phyloP scores from a whole-genome alignment of 2,888 invertebrate species.

The Dolichopus griseipennis region DNA sequence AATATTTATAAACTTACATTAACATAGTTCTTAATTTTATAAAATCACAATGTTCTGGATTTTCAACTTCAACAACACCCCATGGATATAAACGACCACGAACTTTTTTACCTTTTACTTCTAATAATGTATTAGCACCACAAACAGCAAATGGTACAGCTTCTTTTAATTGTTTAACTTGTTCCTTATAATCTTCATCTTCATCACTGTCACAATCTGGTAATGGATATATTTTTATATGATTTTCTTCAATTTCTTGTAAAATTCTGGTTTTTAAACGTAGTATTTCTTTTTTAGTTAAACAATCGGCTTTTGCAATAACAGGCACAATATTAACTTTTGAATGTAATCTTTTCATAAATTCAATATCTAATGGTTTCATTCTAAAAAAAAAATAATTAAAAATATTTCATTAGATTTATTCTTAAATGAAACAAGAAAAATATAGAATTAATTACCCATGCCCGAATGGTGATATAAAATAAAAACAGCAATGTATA shows the following conservation, averaged over 20 bases:
- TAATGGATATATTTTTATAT: slow-evolving; percentile 88
- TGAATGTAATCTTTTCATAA: slow-evolving; percentile 92
- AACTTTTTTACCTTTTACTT: slow-evolving; percentile 87
- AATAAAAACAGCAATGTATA: slow-evolving; percentile 96
- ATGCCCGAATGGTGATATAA: slow-evolving; percentile 94
- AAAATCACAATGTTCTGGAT: slow-evolving; percentile 97
- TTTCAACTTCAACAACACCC: slow-evolving; percentile 98
- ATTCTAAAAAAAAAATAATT: slow-evolving; percentile 48
- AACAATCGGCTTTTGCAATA: slow-evolving; percentile 93
- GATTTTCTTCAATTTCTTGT: slow-evolving; percentile 83
- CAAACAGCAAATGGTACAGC: slow-evolving; percentile 98
- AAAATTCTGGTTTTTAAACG: slow-evolving; percentile 78
- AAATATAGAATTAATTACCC: slow-evolving; percentile 55
- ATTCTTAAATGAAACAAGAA: neutral
- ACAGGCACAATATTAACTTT: slow-evolving; percentile 96
- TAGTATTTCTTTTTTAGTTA: slow-evolving; percentile 85
- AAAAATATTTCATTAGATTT: neutral
- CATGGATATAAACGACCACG: slow-evolving; percentile 93
- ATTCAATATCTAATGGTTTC: slow-evolving; percentile 88
- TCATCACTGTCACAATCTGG: slow-evolving; percentile 93
- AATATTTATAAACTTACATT: slow-evolving; percentile 50
- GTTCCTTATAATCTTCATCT: slow-evolving; percentile 94
- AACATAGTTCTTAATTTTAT: slow-evolving; percentile 94
- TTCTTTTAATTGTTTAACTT: slow-evolving; percentile 81
- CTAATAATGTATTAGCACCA: slow-evolving; percentile 82